Evolutionary conservation across 2,888 invertebrate genomes (phyloP).

Genomic region (Zele albiditarsus): DNA sequence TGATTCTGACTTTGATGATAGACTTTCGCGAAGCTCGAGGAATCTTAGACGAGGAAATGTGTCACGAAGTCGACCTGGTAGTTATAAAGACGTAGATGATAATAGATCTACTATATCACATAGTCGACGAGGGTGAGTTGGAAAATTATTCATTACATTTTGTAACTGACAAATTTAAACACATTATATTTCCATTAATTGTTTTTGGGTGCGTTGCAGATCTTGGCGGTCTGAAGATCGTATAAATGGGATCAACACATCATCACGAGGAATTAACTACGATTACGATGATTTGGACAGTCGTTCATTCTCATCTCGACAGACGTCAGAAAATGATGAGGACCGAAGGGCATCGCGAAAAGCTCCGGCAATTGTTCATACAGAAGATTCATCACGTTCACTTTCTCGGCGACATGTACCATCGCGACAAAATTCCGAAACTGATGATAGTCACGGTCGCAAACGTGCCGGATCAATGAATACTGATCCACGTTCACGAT

Average conservation of each 20-base stretch:
- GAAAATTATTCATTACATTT: neutral
- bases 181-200: neutral
- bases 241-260: constrained; percentile 53
- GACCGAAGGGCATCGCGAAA: constrained; percentile 39
- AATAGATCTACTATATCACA: constrained; percentile 54
- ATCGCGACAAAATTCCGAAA: constrained; percentile 40
- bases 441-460: constrained; percentile 23
- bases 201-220: constrained; percentile 38
- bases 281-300: constrained; percentile 58
- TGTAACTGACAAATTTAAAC: neutral
- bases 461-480: constrained; percentile 17
- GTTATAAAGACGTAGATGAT: constrained; percentile 61
- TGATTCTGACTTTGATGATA: constrained; percentile 77
- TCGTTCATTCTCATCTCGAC: constrained; percentile 52
- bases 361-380: constrained; percentile 43
- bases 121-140: constrained; percentile 63
- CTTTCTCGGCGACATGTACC: constrained; percentile 32
- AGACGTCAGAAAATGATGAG: constrained; percentile 46
- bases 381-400: constrained; percentile 47
- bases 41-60: constrained; percentile 66
- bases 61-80: constrained; percentile 55
- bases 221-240: constrained; percentile 66
- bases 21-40: constrained; percentile 66
- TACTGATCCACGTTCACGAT: constrained; percentile 24
- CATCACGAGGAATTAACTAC: constrained; percentile 48